phyloP scores from a whole-genome alignment of 2,113 vertebrate species.

The Seriola quinqueradiata region DNA sequence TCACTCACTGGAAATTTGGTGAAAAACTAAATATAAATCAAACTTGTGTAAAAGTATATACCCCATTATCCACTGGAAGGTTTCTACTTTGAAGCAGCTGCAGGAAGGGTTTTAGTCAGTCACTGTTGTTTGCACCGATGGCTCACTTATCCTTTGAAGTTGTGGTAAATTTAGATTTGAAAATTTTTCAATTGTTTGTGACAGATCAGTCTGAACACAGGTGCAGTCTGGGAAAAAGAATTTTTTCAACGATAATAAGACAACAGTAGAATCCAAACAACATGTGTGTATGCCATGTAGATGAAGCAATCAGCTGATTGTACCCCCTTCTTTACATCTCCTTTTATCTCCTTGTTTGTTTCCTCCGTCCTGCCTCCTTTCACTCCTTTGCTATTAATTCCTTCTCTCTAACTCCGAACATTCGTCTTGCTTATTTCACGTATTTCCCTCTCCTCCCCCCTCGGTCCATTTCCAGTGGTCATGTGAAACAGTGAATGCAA shows the following conservation, averaged over 20 bases:
- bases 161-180: too few species aligned
- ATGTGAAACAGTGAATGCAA: constrained; percentile 59
- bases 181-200: not conserved
- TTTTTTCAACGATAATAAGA: too few species aligned
- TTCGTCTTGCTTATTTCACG: constrained; percentile 30
- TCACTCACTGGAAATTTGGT: not conserved
- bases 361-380: not conserved
- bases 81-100: not conserved
- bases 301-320: not conserved
- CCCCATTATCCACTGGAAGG: too few species aligned
- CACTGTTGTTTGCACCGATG: too few species aligned
- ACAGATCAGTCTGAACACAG: not conserved
- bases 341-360: not conserved
- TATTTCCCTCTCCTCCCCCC: constrained; percentile 21
- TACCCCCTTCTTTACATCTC: not conserved
- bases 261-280: too few species aligned
- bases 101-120: not conserved
- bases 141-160: too few species aligned
- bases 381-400: not conserved
- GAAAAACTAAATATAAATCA: too few species aligned
- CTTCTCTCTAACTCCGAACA: constrained; percentile 17
- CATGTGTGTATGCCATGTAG: not conserved
- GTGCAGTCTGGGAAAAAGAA: too few species aligned
- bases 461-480: constrained; percentile 41
- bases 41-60: too few species aligned